A percentile compares a stretch with the other conserved stretches of the same genome.
Evolutionary conservation across 2,888 invertebrate species (phyloP).

Genomic region (Strigamia transsilvanica): DNA sequence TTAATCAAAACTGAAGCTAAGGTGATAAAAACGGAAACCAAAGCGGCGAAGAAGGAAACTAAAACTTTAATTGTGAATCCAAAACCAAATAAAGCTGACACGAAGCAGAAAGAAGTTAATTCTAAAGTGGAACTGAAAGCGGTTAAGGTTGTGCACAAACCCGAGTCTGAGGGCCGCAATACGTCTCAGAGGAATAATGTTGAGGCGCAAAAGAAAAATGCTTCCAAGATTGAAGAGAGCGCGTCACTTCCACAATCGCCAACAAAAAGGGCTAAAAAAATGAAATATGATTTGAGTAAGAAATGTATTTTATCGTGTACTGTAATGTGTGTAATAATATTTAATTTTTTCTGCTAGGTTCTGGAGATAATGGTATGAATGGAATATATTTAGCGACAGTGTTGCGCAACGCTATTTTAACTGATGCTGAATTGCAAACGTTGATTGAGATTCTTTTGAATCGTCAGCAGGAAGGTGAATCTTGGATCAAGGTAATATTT

Average conservation of each 20-base stretch:
- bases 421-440: constrained; percentile 86
- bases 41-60: constrained; percentile 54
- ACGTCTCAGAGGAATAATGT: not conserved
- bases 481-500: constrained; percentile 69
- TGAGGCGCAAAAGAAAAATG: not conserved
- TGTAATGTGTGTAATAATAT: constrained; percentile 34
- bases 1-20: constrained; percentile 66
- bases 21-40: constrained; percentile 26
- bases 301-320: constrained; percentile 52
- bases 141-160: not conserved
- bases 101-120: constrained; percentile 1
- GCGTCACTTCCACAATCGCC: not conserved
- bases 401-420: constrained; percentile 81
- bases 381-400: constrained; percentile 76
- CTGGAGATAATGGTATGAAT: constrained; percentile 68
- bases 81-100: not conserved
- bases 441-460: constrained; percentile 88
- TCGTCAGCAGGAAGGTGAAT: constrained; percentile 82
- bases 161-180: not conserved
- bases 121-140: not conserved
- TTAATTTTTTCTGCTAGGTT: not conserved
- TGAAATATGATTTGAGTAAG: constrained; percentile 45
- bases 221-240: not conserved
- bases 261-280: not conserved
- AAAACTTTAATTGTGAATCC: constrained; percentile 49